Base-by-base conservation (phyloP, 2,797 vertebrate species). In the Philypnodon macrostomus region DNA sequence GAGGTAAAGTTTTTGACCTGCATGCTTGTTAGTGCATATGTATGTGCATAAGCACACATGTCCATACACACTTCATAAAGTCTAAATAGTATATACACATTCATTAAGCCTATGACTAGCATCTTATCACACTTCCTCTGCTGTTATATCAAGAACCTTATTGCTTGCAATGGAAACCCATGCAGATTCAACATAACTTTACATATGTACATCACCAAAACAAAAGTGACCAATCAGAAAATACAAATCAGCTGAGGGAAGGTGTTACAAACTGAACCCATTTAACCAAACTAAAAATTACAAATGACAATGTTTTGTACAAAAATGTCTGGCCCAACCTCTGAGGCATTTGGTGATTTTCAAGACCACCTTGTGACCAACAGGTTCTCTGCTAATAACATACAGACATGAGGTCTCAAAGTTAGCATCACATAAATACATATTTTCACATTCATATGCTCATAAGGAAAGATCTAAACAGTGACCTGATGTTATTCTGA, bases 1-100 rank as follows among this genome's bases (percentile, higher is more conserved):
- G 70, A 85, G 70, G 72, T 61, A 61, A 69, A 50, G 40, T 80
- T 56, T 78, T 82, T 83, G 60, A 75, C 77, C 74, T 68, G 78
- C 90, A 91, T 91, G 90, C 90, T 84, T 81, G 70, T 75, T 73
- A 79, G 83, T 86, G 81, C 80, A 85, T 72, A 81, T 84, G 80
- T 80, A 84, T 80, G 81, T 72, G 65, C 81, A 71, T 74, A 73
- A 79, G 85, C 75, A 81, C 76, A 84, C 67, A 79, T 76, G 80
- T 66, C 65, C 76, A 75, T 78, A 81, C 82, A 76, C 67, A 67
- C 71, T 71, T 33, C 40, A 73, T 73, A 36, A 63, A 50, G 15
- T 66, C 63, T 82, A 83, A 74, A 70, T 58, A 26, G 40, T 81
- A 80, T 79, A 78, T 84, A 88, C 79, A 89, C 73, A 84, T 82